Percentiles rank a stretch among this genome's conserved stretches.
Conservation (phyloP, 2,113 vertebrate species). For the Garra rufa region DNA sequence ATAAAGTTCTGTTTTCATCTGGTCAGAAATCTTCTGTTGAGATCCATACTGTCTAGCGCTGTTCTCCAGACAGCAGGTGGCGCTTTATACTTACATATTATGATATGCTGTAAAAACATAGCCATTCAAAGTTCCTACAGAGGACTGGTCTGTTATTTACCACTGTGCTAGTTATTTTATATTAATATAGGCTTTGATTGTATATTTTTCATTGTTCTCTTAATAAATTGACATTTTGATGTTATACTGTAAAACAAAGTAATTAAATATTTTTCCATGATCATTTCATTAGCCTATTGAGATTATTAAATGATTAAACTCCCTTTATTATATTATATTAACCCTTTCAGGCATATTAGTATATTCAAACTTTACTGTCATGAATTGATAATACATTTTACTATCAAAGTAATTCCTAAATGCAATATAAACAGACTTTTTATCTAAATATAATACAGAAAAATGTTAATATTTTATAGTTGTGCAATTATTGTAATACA, state of each 20-base stretch:
- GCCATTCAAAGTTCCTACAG: background rate
- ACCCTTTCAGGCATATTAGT: background rate
- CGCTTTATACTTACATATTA: background rate
- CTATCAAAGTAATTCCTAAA: no score
- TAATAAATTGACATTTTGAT: background rate
- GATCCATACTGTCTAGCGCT: constrained; percentile 1
- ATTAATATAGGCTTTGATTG: background rate
- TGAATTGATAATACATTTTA: no score
- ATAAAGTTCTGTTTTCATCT: background rate
- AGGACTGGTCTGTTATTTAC: background rate
- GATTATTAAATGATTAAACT: background rate
- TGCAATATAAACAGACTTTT: background rate
- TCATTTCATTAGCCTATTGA: background rate
- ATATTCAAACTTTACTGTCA: no score
- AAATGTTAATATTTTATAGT: no score
- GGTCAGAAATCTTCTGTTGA: background rate
- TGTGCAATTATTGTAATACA: no score
- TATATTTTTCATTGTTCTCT: background rate
- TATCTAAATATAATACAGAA: background rate
- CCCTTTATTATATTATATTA: no score
- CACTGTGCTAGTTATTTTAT: background rate
- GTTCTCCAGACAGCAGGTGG: constrained; percentile 11
- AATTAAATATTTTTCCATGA: background rate
- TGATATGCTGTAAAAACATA: background rate
- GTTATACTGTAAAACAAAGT: background rate